phyloP scores from a whole-genome alignment of 2,888 invertebrate species.

The Pachydiplax longipennis region DNA sequence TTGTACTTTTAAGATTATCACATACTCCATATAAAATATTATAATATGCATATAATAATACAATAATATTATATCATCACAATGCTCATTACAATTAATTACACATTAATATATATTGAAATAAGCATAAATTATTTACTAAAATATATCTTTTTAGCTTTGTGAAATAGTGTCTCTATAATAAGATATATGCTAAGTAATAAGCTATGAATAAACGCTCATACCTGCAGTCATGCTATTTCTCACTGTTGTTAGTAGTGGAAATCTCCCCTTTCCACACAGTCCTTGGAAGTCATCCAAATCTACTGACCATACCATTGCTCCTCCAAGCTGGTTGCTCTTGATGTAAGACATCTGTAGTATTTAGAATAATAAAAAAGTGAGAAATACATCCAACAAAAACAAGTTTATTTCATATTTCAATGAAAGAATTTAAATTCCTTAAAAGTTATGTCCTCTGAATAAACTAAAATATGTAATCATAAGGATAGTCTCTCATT shows the following conservation, averaged over 20 bases:
- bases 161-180: too few species aligned
- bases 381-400: not conserved
- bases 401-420: not conserved
- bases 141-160: too few species aligned
- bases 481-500: too few species aligned
- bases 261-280: conserved; percentile 73
- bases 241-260: conserved; percentile 70
- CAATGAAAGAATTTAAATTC: not conserved
- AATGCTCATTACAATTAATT: too few species aligned
- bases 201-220: not conserved
- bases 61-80: too few species aligned
- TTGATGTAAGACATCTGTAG: conserved; percentile 70
- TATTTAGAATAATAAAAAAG: not conserved
- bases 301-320: conserved; percentile 75
- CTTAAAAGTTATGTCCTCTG: not conserved
- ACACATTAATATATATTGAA: too few species aligned
- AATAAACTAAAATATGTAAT: too few species aligned
- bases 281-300: conserved; percentile 80
- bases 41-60: too few species aligned
- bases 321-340: conserved; percentile 67
- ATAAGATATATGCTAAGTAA: too few species aligned
- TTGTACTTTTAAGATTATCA: too few species aligned
- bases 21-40: too few species aligned
- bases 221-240: conserved; percentile 64
- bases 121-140: too few species aligned